Base-by-base conservation (phyloP, 92 coral and sea anemone species). In the Paragorgia papillata region DNA sequence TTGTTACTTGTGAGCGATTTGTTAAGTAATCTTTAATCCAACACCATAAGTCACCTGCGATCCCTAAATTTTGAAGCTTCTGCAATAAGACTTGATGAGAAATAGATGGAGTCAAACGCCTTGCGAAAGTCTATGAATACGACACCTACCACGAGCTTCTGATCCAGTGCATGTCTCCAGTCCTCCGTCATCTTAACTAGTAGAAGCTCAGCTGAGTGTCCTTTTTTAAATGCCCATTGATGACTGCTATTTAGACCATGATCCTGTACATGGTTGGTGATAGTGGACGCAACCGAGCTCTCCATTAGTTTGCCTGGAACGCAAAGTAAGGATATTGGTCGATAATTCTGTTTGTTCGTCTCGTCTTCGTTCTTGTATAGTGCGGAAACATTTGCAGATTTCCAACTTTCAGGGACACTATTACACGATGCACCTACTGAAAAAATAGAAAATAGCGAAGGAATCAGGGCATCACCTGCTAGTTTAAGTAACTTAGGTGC, bases 21-120 rank as follows among this genome's bases (percentile, higher is more conserved):
- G 85, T 31, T 15, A 81, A 67, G 60, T 82, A 74, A 53, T 82
- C 34, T 54, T 39, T 50, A 22, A 82, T 68, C 84, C 88, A 79
- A 10, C 66, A 67, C 75, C 84, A 79, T 10, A 84, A 39, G 50
- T 79, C 43, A 19, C 83, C 73, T 34, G 79, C 66, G n/a, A 83
- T 60, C 34, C 79, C 83, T 34, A 83, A 76, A 49, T 76, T 27
- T n/a, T n/a, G n/a, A n/a, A n/a, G n/a, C n/a, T n/a, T n/a, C n/a
- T n/a, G n/a, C n/a, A n/a, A n/a, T n/a, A n/a, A n/a, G n/a, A n/a
- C n/a, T n/a, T n/a, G n/a, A n/a, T n/a, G n/a, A n/a, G n/a, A n/a
- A n/a, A n/a, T n/a, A n/a, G n/a, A n/a, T n/a, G n/a, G n/a, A n/a
- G n/a, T n/a, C n/a, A n/a, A n/a, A n/a, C n/a, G n/a, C n/a, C n/a